Conservation (phyloP, 2,797 vertebrate genomes). For the Poeciliopsis gracilis region DNA sequence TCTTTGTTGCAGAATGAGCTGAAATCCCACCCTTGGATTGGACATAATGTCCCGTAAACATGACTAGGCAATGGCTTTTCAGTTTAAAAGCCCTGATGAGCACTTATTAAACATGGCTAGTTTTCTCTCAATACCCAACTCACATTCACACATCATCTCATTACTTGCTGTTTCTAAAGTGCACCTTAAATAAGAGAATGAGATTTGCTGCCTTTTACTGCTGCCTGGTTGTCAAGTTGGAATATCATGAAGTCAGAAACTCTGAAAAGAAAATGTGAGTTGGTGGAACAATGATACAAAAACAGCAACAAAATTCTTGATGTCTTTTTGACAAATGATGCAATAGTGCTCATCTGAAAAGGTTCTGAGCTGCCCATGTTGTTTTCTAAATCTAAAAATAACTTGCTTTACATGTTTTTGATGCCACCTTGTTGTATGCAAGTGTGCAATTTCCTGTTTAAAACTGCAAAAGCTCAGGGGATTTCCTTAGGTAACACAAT, state of each 20-base stretch:
- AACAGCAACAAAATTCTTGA: not conserved
- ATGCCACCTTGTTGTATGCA: not conserved
- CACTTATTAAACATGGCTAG: constrained; percentile 37
- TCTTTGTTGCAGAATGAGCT: constrained; percentile 36
- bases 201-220: not conserved
- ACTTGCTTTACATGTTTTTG: not conserved
- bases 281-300: not conserved
- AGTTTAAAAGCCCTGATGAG: constrained; percentile 34
- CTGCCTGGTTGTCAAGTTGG: not conserved
- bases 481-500: not conserved
- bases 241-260: not conserved
- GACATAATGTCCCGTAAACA: constrained; percentile 46
- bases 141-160: not conserved
- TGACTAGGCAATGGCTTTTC: constrained; percentile 25
- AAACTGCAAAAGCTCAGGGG: not conserved
- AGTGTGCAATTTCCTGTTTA: no score
- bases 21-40: constrained; percentile 32
- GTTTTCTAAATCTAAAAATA: not conserved
- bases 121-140: constrained; percentile 27
- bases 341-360: not conserved
- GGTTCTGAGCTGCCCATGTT: not conserved
- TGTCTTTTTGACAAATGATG: not conserved
- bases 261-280: not conserved
- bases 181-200: not conserved
- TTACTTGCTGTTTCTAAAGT: not conserved